Evolutionary conservation across 2,888 invertebrate genomes (phyloP).

Genomic region (Epinotia nisella): DNA sequence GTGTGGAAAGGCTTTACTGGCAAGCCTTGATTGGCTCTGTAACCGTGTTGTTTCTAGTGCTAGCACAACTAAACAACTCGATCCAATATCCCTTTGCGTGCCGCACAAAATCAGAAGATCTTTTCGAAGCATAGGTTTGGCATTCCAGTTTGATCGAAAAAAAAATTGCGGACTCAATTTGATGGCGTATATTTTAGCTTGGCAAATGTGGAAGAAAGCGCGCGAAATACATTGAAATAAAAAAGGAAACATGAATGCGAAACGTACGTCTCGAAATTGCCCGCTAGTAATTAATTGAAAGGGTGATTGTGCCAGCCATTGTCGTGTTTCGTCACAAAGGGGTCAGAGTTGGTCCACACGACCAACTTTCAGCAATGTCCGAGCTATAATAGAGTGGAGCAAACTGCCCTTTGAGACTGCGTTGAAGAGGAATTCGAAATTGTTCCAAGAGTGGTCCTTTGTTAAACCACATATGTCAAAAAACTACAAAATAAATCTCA

Average conservation of each 20-base stretch:
- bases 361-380: slow-evolving; percentile 29
- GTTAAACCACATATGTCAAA: no score
- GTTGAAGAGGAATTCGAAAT: slow-evolving; percentile 18
- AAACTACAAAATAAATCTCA: no score
- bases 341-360: slow-evolving; percentile 25
- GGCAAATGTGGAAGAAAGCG: no score
- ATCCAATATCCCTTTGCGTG: slow-evolving; percentile 3
- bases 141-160: not conserved
- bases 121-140: not conserved
- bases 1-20: not conserved
- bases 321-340: slow-evolving; percentile 27
- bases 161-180: no score
- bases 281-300: slow-evolving; percentile 29
- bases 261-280: not conserved
- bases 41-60: not conserved
- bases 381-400: slow-evolving; percentile 18
- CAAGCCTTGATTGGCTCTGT: slow-evolving; percentile 1
- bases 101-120: not conserved
- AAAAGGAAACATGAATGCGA: not conserved
- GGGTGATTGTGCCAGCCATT: slow-evolving; percentile 14
- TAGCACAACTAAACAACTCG: not conserved
- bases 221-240: not conserved
- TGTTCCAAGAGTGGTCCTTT: not conserved
- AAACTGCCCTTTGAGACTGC: slow-evolving; percentile 15
- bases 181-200: no score